Base-by-base conservation (phyloP, 2,888 invertebrate species). In the Hirtodrosophila confusa region DNA sequence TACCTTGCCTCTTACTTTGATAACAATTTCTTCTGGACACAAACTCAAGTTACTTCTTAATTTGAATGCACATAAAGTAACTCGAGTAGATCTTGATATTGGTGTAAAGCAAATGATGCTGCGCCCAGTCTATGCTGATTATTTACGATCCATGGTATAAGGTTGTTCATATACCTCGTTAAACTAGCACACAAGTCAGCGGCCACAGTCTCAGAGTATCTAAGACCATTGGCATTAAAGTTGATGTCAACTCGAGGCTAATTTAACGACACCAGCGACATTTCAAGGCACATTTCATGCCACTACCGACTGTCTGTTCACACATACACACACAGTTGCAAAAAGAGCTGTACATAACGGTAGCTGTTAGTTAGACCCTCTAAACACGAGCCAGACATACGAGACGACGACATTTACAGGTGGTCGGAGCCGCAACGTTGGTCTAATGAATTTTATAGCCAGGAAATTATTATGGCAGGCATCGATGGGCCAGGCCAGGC, bases 391-490 rank as follows among this genome's bases (percentile, higher is more conserved):
- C 47, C 78, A 74, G 78, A 68, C 74, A 78, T 29, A 74, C 74
- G 75, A 74, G 78, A 36, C 70, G 55, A 63, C 40, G 65, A 61
- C 80, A 69, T 82, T 80, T 70, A 84, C 78, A 86, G 82, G 87
- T 88, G 88, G 88, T 88, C 69, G 86, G 65, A 63, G 65, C 64
- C 53, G 47, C 69, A 61, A 64, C 64, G 73, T 70, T 73, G 69
- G 74, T 89, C 87, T 88, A 89, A 89, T 89, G 89, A 88, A 88
- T 88, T 88, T 88, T 88, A 86, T 86, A 88, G 89, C 75, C 89
- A 88, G 88, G 80, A 80, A 88, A 80, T 80, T 88, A 80, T 80
- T 86, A 88, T 76, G 84, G 88, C 84, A 72, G 86, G 77, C 87
- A 77, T 89, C 87, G 88, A 76, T 86, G 86, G 68, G 72, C 56